phyloP scores from a whole-genome alignment of 2,797 vertebrate species.

The Acanthopagrus latus region DNA sequence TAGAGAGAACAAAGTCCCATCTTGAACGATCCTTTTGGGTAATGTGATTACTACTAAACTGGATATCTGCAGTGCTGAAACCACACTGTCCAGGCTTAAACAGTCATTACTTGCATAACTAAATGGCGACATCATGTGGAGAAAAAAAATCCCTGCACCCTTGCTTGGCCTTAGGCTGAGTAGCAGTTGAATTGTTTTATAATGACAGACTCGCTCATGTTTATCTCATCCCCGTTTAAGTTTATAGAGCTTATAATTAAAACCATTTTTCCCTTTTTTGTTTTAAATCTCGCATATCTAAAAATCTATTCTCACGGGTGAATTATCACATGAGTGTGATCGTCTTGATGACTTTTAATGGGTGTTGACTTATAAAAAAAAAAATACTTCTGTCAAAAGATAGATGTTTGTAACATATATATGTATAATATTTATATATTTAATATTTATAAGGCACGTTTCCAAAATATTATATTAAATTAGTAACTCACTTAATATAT shows the following conservation, averaged over 20 bases:
- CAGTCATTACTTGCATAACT: not conserved
- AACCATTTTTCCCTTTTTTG: not conserved
- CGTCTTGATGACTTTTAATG: not conserved
- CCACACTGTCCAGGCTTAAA: not conserved
- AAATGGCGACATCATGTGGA: conserved; percentile 46
- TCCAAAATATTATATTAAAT: not conserved
- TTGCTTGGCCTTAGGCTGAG: not conserved
- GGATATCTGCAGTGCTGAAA: conserved; percentile 28
- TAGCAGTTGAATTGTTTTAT: conserved; percentile 1
- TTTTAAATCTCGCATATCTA: not conserved
- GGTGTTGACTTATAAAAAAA: too few species aligned
- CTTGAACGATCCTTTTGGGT: not conserved
- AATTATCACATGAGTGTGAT: not conserved
- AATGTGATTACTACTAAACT: not conserved
- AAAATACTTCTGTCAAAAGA: not conserved
- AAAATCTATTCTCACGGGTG: not conserved
- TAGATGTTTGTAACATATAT: not conserved
- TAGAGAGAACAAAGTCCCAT: not conserved
- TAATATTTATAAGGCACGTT: not conserved
- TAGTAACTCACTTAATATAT: too few species aligned
- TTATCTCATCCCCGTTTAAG: not conserved
- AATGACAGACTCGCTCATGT: not conserved
- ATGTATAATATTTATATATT: not conserved
- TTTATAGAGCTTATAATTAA: not conserved
- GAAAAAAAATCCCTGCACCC: not conserved